Conservation (phyloP, 2,797 vertebrate species). For the Sparidentex hasta region DNA sequence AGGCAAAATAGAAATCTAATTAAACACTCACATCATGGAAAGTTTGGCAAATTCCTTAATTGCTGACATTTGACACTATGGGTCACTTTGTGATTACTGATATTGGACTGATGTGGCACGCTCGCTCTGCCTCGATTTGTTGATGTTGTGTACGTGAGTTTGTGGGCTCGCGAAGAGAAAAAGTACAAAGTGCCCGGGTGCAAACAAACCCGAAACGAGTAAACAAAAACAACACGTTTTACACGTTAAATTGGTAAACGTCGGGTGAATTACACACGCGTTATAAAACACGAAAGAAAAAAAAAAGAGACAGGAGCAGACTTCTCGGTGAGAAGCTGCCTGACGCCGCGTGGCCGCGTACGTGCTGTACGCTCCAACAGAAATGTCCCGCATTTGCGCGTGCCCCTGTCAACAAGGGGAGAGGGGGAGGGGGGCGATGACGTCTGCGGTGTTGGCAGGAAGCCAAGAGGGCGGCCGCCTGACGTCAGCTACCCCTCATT, state of each 20-base stretch:
- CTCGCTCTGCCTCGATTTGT: too few species aligned
- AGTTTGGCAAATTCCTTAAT: slow-evolving; percentile 73
- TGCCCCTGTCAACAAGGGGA: background rate
- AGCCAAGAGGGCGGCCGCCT: slow-evolving; percentile 71
- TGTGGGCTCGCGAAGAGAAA: too few species aligned
- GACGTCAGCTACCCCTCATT: slow-evolving; percentile 70
- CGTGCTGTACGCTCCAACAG: slow-evolving; percentile 47
- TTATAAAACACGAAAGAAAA: background rate
- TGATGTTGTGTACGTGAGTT: too few species aligned
- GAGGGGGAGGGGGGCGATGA: slow-evolving; percentile 57
- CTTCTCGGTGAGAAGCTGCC: background rate
- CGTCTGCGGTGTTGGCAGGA: slow-evolving; percentile 71
- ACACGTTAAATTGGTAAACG: background rate
- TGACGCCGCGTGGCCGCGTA: slow-evolving; percentile 50
- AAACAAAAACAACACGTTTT: too few species aligned
- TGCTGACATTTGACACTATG: slow-evolving; percentile 11
- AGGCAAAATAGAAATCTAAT: slow-evolving; percentile 81
- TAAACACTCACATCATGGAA: slow-evolving; percentile 85
- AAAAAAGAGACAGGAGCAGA: background rate
- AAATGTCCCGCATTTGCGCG: slow-evolving; percentile 45
- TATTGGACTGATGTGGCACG: too few species aligned
- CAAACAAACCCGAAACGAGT: too few species aligned
- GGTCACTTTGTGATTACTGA: too few species aligned
- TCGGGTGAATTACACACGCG: background rate
- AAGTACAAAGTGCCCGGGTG: too few species aligned